Evolutionary conservation across 2,113 vertebrate species (phyloP), one percentile per base, ranked within the genome.

Genomic region (Scatophagus argus): DNA sequence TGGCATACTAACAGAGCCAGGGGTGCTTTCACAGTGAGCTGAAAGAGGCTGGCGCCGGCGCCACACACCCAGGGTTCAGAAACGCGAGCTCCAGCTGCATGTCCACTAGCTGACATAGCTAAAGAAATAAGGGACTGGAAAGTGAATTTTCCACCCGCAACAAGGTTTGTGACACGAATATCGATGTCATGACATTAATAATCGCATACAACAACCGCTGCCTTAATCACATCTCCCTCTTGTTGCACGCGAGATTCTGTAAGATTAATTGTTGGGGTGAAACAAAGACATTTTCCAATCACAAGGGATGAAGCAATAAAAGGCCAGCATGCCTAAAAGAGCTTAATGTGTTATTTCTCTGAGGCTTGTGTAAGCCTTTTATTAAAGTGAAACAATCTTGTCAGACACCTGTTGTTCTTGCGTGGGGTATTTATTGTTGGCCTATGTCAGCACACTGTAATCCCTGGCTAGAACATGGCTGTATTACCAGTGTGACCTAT

Each of bases 1-100:
- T 87, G 90, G 91, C 90, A 93, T 93, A 91, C 93, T 93, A 93
- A 93, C 84, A 83, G 85, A 87, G 87, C 88, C 92, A 90, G 90
- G 85, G 90, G 89, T 91, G 87, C 85, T 91, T 92, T 90, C 88
- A 92, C 66, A 89, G 70, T 13, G 64, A 82, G 79, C 74, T 88
- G 87, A 91, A 91, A 91, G 89, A 88, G 85, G 65, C 78, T 81
- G 79, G 81, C 41, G 36, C 66, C 19, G 43, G 69, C 56, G 75
- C 77, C 84, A 58, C 68, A 58, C 63, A 84, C 79, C 77, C 71
- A 27, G 76, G 81, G 83, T 84, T 84, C 83, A 90, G 70, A 86
- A 63, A 54, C 59, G 63, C 49, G 14, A 85, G 64, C 87, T 87
- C 87, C 91, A 90, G 89, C 92, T 91, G 92, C 91, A 83, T 77